Evolutionary conservation across 2,797 vertebrate species (phyloP), one percentile per base, ranked within the genome.

Genomic region (Gymnoscopelus braueri): DNA sequence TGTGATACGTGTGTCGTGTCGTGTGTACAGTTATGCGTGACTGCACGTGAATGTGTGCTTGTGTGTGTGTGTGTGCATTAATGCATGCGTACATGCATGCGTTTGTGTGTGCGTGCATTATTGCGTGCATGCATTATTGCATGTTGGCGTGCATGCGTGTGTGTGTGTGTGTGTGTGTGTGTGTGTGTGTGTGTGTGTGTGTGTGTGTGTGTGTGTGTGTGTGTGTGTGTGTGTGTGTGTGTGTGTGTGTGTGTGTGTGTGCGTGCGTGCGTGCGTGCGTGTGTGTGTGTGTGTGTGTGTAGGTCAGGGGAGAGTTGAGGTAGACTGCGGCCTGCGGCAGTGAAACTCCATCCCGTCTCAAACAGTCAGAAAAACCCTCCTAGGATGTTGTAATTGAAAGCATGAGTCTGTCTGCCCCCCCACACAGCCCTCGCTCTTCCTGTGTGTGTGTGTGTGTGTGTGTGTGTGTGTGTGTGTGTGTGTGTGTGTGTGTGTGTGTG

Each of bases 291-390:
- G 8, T 47, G 35, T 44, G 59, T 59, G 53, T 69, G 60, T 58
- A 72, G 71, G 63, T 77, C 78, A 75, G 60, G 60, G 72, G 71
- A 73, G 67, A 75, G 71, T 53, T 70, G 76, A 74, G 62, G 63
- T 60, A 67, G 68, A 67, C 63, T 67, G 68, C 69, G 58, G 73
- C 70, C 71, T 52, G 54, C 67, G 70, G 67, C 73, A 77, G 64
- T 77, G 53, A 79, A 77, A 81, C 73, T 67, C 74, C 56, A 79
- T 78, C 59, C 52, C 56, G 67, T 65, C 64, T 60, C 69, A 67
- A 74, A 74, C 70, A 68, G 77, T 71, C 19, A 65, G 50, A 59
- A 63, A 62, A 61, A 74, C 47, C 47, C 64, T 32, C 26, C 64
- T 13, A 15, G 15, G 44, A 73, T 5, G 23, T 56, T 12, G 12